Percentiles rank a stretch among this genome's conserved stretches.
Conservation (phyloP, 2,113 vertebrate species). For the Atrichornis clamosus region DNA sequence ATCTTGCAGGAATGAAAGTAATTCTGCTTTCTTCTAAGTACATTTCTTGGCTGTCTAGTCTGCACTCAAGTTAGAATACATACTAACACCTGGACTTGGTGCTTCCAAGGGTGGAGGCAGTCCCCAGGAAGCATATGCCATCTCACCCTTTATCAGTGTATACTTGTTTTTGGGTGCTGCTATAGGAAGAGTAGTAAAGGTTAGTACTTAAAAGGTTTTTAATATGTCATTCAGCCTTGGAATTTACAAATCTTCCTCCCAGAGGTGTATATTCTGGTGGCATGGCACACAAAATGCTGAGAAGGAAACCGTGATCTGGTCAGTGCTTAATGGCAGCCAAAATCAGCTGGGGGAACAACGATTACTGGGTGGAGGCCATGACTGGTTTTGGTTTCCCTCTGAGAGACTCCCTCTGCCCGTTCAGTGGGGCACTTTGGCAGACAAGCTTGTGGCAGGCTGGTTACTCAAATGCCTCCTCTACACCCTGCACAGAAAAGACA, state of each 20-base stretch:
- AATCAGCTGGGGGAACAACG: neutral
- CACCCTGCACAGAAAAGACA: neutral
- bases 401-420: fast-evolving
- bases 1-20: neutral
- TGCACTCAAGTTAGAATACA: neutral
- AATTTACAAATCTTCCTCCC: neutral
- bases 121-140: neutral
- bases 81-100: neutral
- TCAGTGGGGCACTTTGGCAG: neutral
- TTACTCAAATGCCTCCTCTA: neutral
- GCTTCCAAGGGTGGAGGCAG: neutral
- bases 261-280: neutral
- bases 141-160: neutral
- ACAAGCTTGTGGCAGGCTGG: neutral
- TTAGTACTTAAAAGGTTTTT: neutral
- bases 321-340: neutral
- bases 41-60: neutral
- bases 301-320: neutral
- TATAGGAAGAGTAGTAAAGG: neutral
- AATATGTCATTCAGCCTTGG: neutral
- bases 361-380: neutral
- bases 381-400: neutral
- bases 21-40: neutral
- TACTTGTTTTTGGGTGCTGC: neutral
- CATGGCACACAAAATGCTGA: neutral